phyloP scores from a whole-genome alignment of 1,140 invertebrate genomes.

The Arctopsyche grandis region DNA sequence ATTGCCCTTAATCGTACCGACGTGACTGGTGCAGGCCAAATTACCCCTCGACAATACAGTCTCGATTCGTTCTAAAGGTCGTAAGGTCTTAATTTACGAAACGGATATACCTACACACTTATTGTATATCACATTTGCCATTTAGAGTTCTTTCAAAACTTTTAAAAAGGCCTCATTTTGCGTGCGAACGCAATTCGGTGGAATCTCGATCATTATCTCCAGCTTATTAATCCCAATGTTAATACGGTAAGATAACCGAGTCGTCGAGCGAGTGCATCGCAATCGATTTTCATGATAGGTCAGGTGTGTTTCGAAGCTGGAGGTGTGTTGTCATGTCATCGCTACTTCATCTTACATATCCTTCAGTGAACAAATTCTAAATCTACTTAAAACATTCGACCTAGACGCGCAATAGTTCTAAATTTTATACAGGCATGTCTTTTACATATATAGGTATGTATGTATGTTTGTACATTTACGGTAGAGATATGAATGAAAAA shows the following conservation, averaged over 20 bases:
- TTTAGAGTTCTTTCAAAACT: no score
- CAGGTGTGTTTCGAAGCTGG: conserved; percentile 21
- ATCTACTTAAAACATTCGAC: not conserved
- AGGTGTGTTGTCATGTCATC: conserved; percentile 14
- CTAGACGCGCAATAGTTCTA: no score
- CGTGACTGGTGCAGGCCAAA: conserved; percentile 19
- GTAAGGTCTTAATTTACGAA: not conserved
- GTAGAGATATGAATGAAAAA: no score
- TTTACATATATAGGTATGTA: no score
- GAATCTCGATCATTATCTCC: not conserved
- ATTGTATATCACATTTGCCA: no score
- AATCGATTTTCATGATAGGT: conserved; percentile 44
- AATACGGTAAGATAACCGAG: not conserved
- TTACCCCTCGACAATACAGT: conserved; percentile 10
- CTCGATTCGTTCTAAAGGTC: not conserved
- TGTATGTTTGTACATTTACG: no score
- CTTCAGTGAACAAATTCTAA: not conserved
- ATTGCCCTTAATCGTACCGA: conserved; percentile 23
- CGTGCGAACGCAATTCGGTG: no score
- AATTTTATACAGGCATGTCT: no score
- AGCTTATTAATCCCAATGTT: not conserved
- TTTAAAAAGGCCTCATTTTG: no score
- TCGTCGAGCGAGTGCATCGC: not conserved
- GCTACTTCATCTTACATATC: not conserved
- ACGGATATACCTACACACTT: no score